These are phyloP conservation scores for Aselliscus stoliczkanus DNA, from an alignment of 2,797 vertebrate genomes.

Conservation along the genomic window DNA sequence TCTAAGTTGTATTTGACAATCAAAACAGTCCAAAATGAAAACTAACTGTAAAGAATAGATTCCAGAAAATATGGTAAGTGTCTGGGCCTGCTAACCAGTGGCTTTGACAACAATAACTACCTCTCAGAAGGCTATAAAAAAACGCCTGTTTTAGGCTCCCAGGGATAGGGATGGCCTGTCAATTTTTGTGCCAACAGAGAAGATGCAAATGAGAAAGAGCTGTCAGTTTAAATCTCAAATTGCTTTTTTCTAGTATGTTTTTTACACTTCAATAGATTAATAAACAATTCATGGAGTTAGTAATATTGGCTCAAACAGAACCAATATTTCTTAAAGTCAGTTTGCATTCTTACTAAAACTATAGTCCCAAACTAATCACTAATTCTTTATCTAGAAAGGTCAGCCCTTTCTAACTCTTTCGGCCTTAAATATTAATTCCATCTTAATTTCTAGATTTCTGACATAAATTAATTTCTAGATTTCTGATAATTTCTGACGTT, in stretches of 20 bases:
- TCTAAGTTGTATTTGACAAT: background rate
- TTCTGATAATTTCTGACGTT: too few species aligned
- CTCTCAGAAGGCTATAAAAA: background rate
- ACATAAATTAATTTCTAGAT: too few species aligned
- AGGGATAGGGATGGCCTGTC: background rate
- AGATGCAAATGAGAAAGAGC: background rate
- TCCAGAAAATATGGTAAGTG: background rate
- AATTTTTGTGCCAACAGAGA: background rate
- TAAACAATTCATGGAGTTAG: background rate
- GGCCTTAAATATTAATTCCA: background rate
- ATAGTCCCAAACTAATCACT: background rate
- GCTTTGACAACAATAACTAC: background rate
- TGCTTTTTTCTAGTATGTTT: background rate
- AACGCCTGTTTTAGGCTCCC: background rate
- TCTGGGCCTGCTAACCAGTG: background rate
- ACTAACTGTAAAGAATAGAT: background rate
- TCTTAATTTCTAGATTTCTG: background rate
- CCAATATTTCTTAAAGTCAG: background rate
- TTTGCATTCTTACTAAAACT: background rate
- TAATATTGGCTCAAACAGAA: constrained; percentile 15
- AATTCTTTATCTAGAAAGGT: background rate
- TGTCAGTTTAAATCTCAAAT: background rate
- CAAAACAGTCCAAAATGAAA: background rate
- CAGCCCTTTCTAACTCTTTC: background rate
- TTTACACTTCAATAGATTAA: background rate